Conservation (phyloP, 2,888 invertebrate genomes). For the Hirtodrosophila cameraria region DNA sequence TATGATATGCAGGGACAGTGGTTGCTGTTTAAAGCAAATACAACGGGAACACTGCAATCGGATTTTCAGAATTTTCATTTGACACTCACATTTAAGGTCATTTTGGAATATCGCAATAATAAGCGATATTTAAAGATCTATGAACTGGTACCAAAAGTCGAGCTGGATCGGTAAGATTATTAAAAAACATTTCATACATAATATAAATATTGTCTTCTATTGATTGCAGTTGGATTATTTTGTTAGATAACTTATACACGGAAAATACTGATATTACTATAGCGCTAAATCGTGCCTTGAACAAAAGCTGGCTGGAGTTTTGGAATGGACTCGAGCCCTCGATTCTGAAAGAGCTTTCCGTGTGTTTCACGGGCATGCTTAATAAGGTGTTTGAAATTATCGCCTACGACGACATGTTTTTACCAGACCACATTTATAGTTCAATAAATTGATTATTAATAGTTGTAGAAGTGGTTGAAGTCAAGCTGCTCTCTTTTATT, state of each 20-base stretch:
- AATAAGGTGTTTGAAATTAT: constrained; percentile 45
- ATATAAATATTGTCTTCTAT: background rate
- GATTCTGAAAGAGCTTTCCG: constrained; percentile 6
- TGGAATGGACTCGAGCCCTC: constrained; percentile 56
- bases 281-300: constrained; percentile 36
- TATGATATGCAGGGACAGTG: constrained; percentile 36
- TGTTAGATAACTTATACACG: constrained; percentile 44
- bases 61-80: constrained; percentile 57
- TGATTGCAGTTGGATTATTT: constrained; percentile 49
- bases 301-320: constrained; percentile 60
- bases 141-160: constrained; percentile 41
- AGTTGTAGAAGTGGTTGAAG: background rate
- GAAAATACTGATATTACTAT: constrained; percentile 59
- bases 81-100: constrained; percentile 37
- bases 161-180: constrained; percentile 59
- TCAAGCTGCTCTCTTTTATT: too few species aligned
- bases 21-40: constrained; percentile 41
- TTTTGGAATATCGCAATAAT: constrained; percentile 49
- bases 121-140: constrained; percentile 58
- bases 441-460: background rate
- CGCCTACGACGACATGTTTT: constrained; percentile 62
- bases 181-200: background rate
- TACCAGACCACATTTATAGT: constrained; percentile 15
- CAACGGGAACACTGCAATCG: constrained; percentile 47
- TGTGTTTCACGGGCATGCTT: constrained; percentile 31